Base-by-base conservation (phyloP, 2,797 vertebrate genomes). In the Bovichtus diacanthus region DNA sequence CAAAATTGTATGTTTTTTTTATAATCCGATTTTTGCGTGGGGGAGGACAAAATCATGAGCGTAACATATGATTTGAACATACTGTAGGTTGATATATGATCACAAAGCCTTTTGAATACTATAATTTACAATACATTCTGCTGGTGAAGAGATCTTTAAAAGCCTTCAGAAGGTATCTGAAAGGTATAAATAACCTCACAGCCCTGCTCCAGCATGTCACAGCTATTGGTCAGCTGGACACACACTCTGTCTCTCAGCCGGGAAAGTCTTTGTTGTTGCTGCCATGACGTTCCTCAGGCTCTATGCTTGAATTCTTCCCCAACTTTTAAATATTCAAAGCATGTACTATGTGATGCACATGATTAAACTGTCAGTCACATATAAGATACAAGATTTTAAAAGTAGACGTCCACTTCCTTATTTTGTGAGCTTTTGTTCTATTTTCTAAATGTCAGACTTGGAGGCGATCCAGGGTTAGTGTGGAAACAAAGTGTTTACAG, bases 111-210 rank as follows among this genome's bases (percentile, higher is more conserved):
- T 86, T 63, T 49, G 5, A 58, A 39, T 23, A 27, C 4, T 44
- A 16, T 16, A 55, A 38, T n/a, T 71, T 61, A 29, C 2, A 41
- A 11, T 74, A 18, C 43, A 70, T 50, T 55, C n/a, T 81, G 41
- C 11, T 41, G 2, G 39, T 36, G n/a, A 27, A 76, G 41, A 39
- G 47, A 4, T 59, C 49, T 61, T 81, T 72, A 68, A 76, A 74
- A 58, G 53, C 43, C 60, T 68, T 70, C 21, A 59, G 56, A 44
- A 67, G 39, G 47, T 73, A 73, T 87, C 71, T 84, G 53, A 56
- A 63, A 54, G 51, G 55, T 81, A 81, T 81, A 82, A 88, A 87
- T 87, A 86, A 80, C 80, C 64, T 70, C 47, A 38, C 70, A 70
- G 63, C 62, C 76, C 51, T 80, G 50, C 66, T 81, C 44, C 49